phyloP scores from a whole-genome alignment of 2,797 vertebrate species.

The Anabas testudineus region DNA sequence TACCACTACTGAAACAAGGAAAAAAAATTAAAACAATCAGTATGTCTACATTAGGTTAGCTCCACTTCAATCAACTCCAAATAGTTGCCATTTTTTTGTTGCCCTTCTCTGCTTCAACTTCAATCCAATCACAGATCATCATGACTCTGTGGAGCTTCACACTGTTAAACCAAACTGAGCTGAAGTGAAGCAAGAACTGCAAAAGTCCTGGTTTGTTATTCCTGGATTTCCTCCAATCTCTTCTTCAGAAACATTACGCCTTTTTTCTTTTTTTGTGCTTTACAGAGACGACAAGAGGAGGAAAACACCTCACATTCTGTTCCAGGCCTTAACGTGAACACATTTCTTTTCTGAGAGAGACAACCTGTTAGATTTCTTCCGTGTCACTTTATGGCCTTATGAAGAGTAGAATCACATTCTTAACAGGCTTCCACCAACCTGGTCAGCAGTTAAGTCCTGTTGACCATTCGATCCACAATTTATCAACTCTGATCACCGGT shows the following conservation, averaged over 20 bases:
- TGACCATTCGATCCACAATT: conserved; percentile 11
- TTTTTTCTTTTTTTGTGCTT: conserved; percentile 41
- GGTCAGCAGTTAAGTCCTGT: conserved; percentile 31
- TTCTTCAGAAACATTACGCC: conserved; percentile 15
- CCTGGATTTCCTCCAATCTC: conserved; percentile 28
- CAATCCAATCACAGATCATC: conserved; percentile 23
- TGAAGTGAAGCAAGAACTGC: conserved; percentile 32
- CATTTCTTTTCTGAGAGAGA: conserved; percentile 25
- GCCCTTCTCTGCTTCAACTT: conserved; percentile 27
- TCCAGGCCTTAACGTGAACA: conserved; percentile 32
- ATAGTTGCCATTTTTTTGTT: conserved; percentile 43
- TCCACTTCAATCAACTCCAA: conserved; percentile 68
- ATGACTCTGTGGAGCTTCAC: conserved; percentile 41
- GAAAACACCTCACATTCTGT: conserved; percentile 47
- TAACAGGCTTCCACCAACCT: conserved; percentile 38
- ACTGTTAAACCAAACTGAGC: conserved; percentile 40
- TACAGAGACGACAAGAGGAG: conserved; percentile 44
- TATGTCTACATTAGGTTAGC: conserved; percentile 79
- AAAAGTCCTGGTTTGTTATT: conserved; percentile 43
- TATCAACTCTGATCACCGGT: conserved; percentile 40
- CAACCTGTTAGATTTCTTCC: conserved; percentile 3
- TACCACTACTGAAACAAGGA: conserved; percentile 64
- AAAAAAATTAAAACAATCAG: conserved; percentile 69
- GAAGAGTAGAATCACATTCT: conserved; percentile 49
- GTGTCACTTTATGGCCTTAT: conserved; percentile 29